Evolutionary conservation across 2,113 vertebrate species (phyloP), one percentile per base, ranked within the genome.

Genomic region (Tachuris rubrigastra): DNA sequence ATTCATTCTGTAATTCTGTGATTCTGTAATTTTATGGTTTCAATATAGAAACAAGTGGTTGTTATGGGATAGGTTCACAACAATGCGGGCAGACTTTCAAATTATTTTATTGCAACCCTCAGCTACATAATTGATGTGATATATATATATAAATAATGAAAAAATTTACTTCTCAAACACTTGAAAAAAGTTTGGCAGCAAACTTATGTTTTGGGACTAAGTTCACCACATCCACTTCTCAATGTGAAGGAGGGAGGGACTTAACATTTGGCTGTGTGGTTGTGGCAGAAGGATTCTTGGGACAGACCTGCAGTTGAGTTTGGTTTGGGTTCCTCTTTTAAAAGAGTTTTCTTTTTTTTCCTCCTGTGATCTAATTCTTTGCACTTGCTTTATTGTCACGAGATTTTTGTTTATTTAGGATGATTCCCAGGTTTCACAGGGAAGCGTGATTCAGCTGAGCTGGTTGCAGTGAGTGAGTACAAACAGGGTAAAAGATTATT

Each of bases 341-440:
- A 37, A 21, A 37, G 1, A 15, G 14, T 4, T 55, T 84, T 44
- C 2, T 35, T 67, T 88, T 89, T 84, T 47, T 11, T 7, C 9
- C 9, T 77, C 24, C 16, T 77, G 2, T 62, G 31, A 58, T 77
- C 30, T 69, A 30, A 58, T 46, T 86, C 18, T 71, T 90, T 71
- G 30, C 27, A 50, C 5, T 58, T 65, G 5, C 49, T 85, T 82
- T 85, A 24, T 63, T 85, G 18, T 67, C 49, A 71, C 1, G 1
- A 63, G 41, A n/a, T 59, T 79, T 94, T 67, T 71, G 22, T 60
- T 76, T 85, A 53, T 90, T 86, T 77, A 90, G 65, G 39, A 66
- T n/a, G 62, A 14, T 21, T 79, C 58, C 52, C 58, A 50, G 18
- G 30, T 66, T 88, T 92, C 44, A 37, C 27, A 53, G 31, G 59